Percentiles rank a stretch among this genome's conserved stretches.
These are phyloP conservation scores for Tenebrosternarchus preto DNA, from an alignment of 2,113 vertebrate genomes.

Conservation along the genomic window DNA sequence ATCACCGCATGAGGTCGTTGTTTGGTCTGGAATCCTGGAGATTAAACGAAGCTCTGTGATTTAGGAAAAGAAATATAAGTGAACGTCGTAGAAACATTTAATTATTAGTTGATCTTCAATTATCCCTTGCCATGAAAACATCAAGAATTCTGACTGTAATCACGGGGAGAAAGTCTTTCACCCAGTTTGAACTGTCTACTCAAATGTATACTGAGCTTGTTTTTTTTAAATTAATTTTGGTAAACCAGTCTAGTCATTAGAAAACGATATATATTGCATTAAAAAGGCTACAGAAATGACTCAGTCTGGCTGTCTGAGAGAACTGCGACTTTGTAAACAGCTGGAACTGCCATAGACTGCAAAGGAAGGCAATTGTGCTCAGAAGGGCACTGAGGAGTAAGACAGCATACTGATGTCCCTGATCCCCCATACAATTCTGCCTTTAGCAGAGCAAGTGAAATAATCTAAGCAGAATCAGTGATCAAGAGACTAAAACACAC, in stretches of 20 bases:
- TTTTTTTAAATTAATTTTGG: not conserved
- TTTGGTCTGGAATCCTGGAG: too few species aligned
- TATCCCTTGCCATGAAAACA: too few species aligned
- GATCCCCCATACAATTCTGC: not conserved
- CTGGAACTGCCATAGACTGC: not conserved
- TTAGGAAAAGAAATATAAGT: too few species aligned
- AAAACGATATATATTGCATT: not conserved
- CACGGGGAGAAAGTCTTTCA: too few species aligned
- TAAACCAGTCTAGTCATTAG: not conserved
- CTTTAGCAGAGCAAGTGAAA: not conserved
- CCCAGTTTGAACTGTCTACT: too few species aligned
- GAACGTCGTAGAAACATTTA: too few species aligned
- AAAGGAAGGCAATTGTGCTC: too few species aligned
- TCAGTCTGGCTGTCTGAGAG: not conserved
- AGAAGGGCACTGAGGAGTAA: not conserved
- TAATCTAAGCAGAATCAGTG: not conserved
- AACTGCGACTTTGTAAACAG: not conserved
- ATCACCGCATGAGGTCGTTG: too few species aligned
- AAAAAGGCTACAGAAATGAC: not conserved
- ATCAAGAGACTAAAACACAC: not conserved
- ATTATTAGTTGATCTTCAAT: too few species aligned
- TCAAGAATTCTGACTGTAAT: too few species aligned
- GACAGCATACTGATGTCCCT: not conserved
- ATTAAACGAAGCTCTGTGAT: too few species aligned
- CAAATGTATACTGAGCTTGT: too few species aligned